Conservation (phyloP, 2,888 invertebrate species). For the Drosophila ezoana region DNA sequence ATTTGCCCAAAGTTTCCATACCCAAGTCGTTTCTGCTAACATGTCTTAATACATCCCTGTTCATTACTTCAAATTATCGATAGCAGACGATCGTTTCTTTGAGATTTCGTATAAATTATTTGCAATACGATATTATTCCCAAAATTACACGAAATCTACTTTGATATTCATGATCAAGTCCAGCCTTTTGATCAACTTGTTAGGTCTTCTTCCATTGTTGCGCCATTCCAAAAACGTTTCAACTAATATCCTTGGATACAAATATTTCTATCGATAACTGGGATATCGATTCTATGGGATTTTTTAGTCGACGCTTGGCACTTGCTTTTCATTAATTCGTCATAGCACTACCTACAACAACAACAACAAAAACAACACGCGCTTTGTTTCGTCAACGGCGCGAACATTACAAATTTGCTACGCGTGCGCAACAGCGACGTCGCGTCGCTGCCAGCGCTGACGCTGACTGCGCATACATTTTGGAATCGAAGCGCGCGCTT, state of each 20-base stretch:
- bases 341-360: neutral
- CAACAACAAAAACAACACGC: slow-evolving; percentile 14
- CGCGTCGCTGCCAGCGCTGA: slow-evolving; percentile 13
- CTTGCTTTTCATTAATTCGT: slow-evolving; percentile 4
- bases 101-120: neutral
- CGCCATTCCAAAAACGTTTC: no score
- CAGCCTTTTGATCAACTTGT: no score
- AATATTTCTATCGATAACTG: slow-evolving; percentile 8
- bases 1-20: no score
- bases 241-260: no score
- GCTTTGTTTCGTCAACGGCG: slow-evolving; percentile 46
- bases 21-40: no score
- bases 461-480: slow-evolving; percentile 27
- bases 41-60: no score
- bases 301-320: slow-evolving; percentile 20
- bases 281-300: neutral
- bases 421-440: slow-evolving; percentile 55
- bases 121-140: no score
- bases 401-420: slow-evolving; percentile 69
- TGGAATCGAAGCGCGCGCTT: slow-evolving; percentile 51
- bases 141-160: no score
- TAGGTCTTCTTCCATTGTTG: no score
- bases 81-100: neutral
- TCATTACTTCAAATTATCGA: neutral
- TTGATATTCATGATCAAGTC: no score